Base-by-base conservation (phyloP, 2,888 invertebrate species). In the Drosophila neutralis region DNA sequence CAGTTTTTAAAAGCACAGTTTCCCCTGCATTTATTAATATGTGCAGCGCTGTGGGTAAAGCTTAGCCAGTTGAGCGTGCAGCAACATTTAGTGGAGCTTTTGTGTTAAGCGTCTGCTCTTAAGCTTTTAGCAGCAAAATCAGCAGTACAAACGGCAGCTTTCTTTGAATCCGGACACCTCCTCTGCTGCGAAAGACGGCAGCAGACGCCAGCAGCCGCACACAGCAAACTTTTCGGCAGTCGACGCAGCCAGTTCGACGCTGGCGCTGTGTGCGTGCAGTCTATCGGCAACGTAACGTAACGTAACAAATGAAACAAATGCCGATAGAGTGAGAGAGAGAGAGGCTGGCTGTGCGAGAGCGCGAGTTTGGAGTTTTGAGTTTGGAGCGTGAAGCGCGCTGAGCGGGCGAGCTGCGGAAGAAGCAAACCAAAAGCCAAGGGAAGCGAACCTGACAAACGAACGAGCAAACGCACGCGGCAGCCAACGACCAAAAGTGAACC, bases 261-360 rank as follows among this genome's bases (percentile, higher is more conserved):
- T 87, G 89, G 83, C 87, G 87, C 87, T 87, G 89, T 89, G 80
- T 89, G 87, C 90, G 90, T 87, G 86, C 87, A 80, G 87, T 89
- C 79, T 78, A 73, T 77, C 73, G 73, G 69, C 66, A 66, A 49
- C 45, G 45, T 24, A 70, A 60, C 85, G 73, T 63, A 67, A 57
- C 87, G 73, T 63, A 69, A 61, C 73, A 40, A 62, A 36, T 48
- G 31, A 51, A 36, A 42, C 21, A 24, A 53, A 68, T 53, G 62
- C 31, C 62, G 61, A 56, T 31, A 62, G 52, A 59, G 45, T 24
- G 56, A 62, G 51, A 45, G 54, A 52, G n/a, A 64, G 45, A 29
- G 56, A 45, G 29, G 36, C 36, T 36, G 54, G 56, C 8, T 35
- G 24, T 57, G 54, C 29, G 61, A 45, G 49, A 73, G 57, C 69